Base-by-base conservation (phyloP, 2,113 vertebrate species). In the Rhabdornis inornatus region DNA sequence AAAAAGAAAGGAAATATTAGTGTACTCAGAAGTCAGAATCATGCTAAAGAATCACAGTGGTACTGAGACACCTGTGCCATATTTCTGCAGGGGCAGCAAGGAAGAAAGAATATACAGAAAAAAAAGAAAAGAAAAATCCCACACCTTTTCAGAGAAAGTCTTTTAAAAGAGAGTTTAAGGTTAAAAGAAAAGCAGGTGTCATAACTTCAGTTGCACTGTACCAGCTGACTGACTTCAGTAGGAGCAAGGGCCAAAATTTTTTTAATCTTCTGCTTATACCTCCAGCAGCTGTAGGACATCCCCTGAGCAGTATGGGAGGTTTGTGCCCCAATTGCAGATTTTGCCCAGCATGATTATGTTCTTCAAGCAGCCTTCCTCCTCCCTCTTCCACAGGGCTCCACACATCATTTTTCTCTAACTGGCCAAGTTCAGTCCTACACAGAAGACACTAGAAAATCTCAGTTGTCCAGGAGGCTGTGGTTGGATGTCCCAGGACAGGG, bases 151-250 rank as follows among this genome's bases (percentile, higher is more conserved):
- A 13, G 28, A 86, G 17, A 52, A n/a, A 61, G 19, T 20, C 10
- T 68, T 85, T 90, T 17, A 61, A n/a, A 42, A 85, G 27, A 50
- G 28, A 70, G 42, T 50, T 89, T 79, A 69, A 91, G 55, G 57
- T 71, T 85, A 68, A 79, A 90, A 68, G 45, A 60, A 89, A 93
- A 82, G 31, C 47, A 78, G 24, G 55, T 68, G 35, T 49, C 49
- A 18, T 23, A 47, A 87, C 31, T 75, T 82, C 44, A 76, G 49
- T 16, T 84, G n/a, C 45, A 39, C 31, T 64, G 57, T 35, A 84
- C n/a, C 59, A 71, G n/a, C 56, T 71, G 64, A 40, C 20, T 47
- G 87, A 84, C 47, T 82, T 71, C 65, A 53, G 53, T 11, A 6
- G 35, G 11, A 87, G 6, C 20, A 84, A 70, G 13, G 47, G 20